These are phyloP conservation scores for Anthonomus grandis DNA, from an alignment of 1,140 invertebrate species.

Conservation along the genomic window DNA sequence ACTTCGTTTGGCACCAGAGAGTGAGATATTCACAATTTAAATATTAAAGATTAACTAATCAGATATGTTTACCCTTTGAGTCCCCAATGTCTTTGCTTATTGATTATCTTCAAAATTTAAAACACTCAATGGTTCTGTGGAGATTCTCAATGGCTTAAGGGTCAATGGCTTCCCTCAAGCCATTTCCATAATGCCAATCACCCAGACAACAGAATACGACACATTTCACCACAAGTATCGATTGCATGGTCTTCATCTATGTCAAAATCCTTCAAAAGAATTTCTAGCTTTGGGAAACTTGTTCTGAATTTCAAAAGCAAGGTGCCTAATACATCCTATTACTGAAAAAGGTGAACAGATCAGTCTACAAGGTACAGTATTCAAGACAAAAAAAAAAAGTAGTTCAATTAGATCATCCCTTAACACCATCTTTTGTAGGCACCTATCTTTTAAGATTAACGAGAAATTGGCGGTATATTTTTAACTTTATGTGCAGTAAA, in stretches of 20 bases:
- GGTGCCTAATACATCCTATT: neutral
- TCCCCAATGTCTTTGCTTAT: neutral
- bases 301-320: neutral
- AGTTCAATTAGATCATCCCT: no score
- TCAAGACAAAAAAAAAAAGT: no score
- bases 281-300: neutral
- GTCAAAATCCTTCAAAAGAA: neutral
- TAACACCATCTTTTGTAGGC: neutral
- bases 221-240: neutral
- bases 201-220: neutral
- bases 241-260: neutral
- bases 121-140: neutral
- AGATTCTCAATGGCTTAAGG: neutral
- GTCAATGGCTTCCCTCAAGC: neutral
- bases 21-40: neutral
- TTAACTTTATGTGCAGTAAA: neutral
- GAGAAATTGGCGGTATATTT: no score
- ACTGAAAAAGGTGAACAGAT: neutral
- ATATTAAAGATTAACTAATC: no score
- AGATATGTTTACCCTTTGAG: neutral
- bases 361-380: neutral
- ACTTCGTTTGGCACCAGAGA: neutral
- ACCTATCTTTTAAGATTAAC: no score
- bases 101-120: no score
- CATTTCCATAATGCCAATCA: neutral